phyloP scores from a whole-genome alignment of 2,797 vertebrate species.

The Rhabdophis nuchalis region DNA sequence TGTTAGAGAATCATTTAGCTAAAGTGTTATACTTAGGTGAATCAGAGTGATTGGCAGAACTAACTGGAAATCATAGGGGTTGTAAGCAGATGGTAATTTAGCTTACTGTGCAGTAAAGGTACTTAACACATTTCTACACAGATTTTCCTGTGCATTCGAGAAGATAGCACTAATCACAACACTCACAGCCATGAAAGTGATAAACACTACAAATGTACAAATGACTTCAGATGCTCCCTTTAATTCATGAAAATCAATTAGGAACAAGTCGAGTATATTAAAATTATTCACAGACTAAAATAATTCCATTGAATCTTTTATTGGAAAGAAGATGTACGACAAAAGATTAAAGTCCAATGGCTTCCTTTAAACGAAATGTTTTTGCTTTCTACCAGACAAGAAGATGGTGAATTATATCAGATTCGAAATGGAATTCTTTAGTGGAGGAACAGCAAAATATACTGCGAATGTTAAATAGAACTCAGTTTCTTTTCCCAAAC shows the following conservation, averaged over 20 bases:
- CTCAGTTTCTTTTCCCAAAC: too few species aligned
- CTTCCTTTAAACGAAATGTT: neutral
- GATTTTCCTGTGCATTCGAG: neutral
- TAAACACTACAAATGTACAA: neutral
- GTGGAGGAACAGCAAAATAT: neutral
- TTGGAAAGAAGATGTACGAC: neutral
- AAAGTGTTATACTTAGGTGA: neutral
- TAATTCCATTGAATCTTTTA: neutral
- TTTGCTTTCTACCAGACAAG: neutral
- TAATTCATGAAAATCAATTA: neutral
- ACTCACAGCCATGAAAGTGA: neutral
- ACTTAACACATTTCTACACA: neutral
- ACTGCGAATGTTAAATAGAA: neutral
- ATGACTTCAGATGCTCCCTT: neutral
- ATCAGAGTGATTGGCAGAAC: neutral
- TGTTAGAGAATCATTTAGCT: neutral
- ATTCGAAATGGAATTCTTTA: neutral
- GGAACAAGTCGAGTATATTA: neutral
- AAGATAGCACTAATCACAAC: neutral
- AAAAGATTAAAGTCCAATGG: neutral
- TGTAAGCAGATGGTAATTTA: neutral
- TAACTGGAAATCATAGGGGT: neutral
- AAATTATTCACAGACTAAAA: neutral
- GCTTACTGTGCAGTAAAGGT: neutral
- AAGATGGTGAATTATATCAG: neutral